These are phyloP conservation scores for Tiliacea aurago DNA, from an alignment of 2,888 invertebrate species.

Conservation along the genomic window DNA sequence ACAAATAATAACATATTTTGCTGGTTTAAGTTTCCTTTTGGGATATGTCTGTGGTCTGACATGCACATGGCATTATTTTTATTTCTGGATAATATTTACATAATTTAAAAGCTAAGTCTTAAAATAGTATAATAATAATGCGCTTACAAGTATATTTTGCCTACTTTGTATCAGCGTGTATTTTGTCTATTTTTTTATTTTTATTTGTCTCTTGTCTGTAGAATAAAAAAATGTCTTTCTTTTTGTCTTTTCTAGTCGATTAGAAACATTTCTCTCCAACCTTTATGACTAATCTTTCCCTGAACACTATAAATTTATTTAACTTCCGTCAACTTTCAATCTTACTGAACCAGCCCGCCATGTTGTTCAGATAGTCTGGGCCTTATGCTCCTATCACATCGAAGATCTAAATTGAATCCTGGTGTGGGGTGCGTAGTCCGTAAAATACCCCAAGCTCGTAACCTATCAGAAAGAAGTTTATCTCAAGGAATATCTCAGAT, in stretches of 20 bases:
- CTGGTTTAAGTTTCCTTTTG: too few relatives aligned
- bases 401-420: constrained; percentile 89
- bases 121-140: too few relatives aligned
- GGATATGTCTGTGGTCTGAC: too few relatives aligned
- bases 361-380: constrained; percentile 69
- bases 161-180: too few relatives aligned
- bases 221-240: too few relatives aligned
- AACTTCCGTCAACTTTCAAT: constrained; percentile 55
- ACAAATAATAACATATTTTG: too few relatives aligned
- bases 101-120: too few relatives aligned
- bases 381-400: constrained; percentile 75
- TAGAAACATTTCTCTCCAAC: not conserved
- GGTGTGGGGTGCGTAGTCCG: constrained; percentile 81
- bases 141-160: too few relatives aligned
- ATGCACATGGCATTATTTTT: too few relatives aligned
- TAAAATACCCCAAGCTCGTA: constrained; percentile 77
- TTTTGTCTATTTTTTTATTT: too few relatives aligned
- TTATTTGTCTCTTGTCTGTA: too few relatives aligned
- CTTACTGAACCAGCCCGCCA: constrained; percentile 57
- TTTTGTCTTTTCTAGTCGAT: not conserved
- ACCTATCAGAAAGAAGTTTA: constrained; percentile 67
- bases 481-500: constrained; percentile 67
- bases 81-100: too few relatives aligned
- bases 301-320: constrained; percentile 61
- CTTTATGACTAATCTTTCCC: constrained; percentile 35